A percentile compares a stretch with the other conserved stretches of the same genome.
Evolutionary conservation across 2,888 invertebrate genomes (phyloP).

Genomic region (Dynastes tityus): DNA sequence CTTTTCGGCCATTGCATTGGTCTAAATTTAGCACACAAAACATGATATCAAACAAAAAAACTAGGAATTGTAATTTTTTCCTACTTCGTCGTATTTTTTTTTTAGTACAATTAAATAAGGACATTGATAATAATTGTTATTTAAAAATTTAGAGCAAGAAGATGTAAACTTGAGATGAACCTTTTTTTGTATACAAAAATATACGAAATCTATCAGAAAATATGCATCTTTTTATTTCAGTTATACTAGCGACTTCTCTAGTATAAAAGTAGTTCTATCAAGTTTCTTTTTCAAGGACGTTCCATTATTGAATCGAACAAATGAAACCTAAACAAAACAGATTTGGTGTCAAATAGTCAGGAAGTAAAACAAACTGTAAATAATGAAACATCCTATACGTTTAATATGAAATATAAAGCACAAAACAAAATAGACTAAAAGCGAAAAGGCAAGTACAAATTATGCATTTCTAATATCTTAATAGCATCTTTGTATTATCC

Average conservation of each 20-base stretch:
- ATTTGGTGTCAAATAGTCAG: no score
- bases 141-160: not conserved
- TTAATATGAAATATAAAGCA: not conserved
- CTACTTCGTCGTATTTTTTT: no score
- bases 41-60: no score
- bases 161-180: slow-evolving; percentile 14
- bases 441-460: slow-evolving; percentile 40
- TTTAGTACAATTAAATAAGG: no score
- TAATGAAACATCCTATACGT: slow-evolving; percentile 8
- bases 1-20: no score
- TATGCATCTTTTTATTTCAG: slow-evolving; percentile 42
- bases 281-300: slow-evolving; percentile 5
- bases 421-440: not conserved
- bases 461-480: slow-evolving; percentile 25
- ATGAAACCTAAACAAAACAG: no score
- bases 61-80: no score
- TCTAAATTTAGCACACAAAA: no score
- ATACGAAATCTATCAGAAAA: slow-evolving; percentile 15
- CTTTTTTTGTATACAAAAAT: slow-evolving; percentile 39
- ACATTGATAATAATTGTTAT: no score
- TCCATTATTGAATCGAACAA: no score
- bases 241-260: slow-evolving; percentile 32
- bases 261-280: not conserved
- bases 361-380: not conserved
- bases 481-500: slow-evolving; percentile 30